These are phyloP conservation scores for Tachina lurida DNA, from an alignment of 2,888 invertebrate species.

Conservation along the genomic window DNA sequence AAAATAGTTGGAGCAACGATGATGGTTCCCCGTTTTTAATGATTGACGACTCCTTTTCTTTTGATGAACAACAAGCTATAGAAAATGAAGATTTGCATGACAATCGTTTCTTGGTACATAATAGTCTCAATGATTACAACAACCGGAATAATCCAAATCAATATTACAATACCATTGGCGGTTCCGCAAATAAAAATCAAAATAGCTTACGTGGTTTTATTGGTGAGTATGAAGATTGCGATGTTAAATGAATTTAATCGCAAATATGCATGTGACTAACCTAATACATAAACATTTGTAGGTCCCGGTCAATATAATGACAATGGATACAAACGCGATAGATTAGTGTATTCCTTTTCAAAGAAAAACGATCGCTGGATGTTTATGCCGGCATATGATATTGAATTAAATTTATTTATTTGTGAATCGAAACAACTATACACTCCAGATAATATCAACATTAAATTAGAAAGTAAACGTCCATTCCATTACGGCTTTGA, in stretches of 20 bases:
- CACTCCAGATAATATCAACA: conserved; percentile 86
- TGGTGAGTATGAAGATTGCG: conserved; percentile 72
- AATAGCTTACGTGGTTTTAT: conserved; percentile 78
- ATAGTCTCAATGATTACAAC: conserved; percentile 74
- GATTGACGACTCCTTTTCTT: conserved; percentile 92
- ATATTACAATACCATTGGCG: conserved; percentile 75
- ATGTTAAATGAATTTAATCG: background rate
- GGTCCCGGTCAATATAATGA: conserved; percentile 77
- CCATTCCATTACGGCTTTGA: conserved; percentile 94
- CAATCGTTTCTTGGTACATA: conserved; percentile 80
- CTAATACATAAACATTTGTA: conserved; percentile 52
- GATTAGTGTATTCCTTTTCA: conserved; percentile 91
- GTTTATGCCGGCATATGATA: conserved; percentile 90
- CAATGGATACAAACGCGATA: conserved; percentile 86
- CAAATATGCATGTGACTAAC: background rate
- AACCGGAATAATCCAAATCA: conserved; percentile 77
- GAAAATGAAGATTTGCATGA: conserved; percentile 82
- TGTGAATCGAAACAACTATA: conserved; percentile 86
- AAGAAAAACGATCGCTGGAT: conserved; percentile 91
- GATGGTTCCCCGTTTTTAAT: conserved; percentile 91
- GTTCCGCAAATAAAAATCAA: conserved; percentile 77
- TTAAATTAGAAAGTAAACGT: conserved; percentile 89
- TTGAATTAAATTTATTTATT: conserved; percentile 90
- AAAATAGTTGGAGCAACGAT: conserved; percentile 92
- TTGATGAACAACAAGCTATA: conserved; percentile 84